Evolutionary conservation across 1,140 invertebrate species (phyloP).

Genomic region (Cydia fagiglandana): DNA sequence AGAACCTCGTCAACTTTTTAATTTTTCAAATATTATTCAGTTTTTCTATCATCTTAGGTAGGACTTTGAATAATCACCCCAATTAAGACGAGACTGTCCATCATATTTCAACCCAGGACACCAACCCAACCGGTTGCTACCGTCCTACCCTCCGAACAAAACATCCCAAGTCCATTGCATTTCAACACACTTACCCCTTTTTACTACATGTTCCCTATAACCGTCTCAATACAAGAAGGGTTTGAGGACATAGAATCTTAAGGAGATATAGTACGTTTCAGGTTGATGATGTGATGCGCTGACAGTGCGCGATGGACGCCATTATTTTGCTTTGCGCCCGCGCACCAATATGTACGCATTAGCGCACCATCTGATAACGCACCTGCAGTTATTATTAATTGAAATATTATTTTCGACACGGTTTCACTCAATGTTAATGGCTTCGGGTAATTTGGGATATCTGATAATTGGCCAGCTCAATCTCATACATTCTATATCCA

Average conservation of each 20-base stretch:
- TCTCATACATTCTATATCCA: background rate
- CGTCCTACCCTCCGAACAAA: background rate
- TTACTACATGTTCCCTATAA: background rate
- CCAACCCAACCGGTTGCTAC: conserved; percentile 6
- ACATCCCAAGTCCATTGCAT: background rate
- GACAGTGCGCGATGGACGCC: conserved; percentile 17
- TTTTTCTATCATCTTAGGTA: background rate
- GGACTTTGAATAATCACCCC: background rate
- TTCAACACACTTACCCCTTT: background rate
- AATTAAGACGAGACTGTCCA: background rate
- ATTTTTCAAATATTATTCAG: background rate
- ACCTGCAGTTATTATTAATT: conserved; percentile 16
- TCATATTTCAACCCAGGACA: conserved; percentile 7
- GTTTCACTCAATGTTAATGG: conserved; percentile 8
- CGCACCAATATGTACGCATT: conserved; percentile 22
- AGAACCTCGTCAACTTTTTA: background rate
- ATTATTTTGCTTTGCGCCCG: background rate
- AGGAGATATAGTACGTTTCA: background rate
- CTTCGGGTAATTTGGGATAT: conserved; percentile 2
- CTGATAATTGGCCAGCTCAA: background rate
- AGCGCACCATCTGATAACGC: conserved; percentile 20
- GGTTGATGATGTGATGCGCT: background rate
- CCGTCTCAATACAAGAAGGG: background rate
- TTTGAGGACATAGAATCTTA: background rate
- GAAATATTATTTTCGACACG: conserved; percentile 22